Evolutionary conservation across 1,140 invertebrate species (phyloP).

Genomic region (Euura lappo): DNA sequence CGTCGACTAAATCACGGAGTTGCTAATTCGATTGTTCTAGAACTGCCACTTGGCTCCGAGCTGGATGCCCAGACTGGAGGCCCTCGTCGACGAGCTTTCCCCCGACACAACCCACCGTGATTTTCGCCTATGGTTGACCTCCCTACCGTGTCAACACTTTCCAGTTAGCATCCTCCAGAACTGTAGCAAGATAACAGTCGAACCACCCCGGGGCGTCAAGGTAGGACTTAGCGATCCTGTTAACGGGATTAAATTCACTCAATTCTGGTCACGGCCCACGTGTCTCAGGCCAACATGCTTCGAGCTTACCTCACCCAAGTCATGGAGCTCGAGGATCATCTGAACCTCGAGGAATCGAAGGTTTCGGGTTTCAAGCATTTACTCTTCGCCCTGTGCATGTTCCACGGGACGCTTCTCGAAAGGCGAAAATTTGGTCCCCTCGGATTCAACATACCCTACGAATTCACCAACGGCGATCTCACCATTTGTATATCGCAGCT

Average conservation of each 20-base stretch:
- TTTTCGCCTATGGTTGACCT: conserved; percentile 78
- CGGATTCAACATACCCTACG: conserved; percentile 79
- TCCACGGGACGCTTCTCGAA: conserved; percentile 74
- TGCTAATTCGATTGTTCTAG: conserved; percentile 44
- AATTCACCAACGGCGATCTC: conserved; percentile 79
- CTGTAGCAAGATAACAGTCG: conserved; percentile 76
- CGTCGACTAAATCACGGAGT: not conserved
- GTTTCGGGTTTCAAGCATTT: conserved; percentile 68
- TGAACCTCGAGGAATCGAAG: conserved; percentile 62
- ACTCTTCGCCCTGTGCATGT: conserved; percentile 73
- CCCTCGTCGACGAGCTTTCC: conserved; percentile 63
- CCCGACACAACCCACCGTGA: conserved; percentile 62
- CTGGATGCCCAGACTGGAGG: conserved; percentile 71
- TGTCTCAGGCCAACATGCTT: conserved; percentile 67
- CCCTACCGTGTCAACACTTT: conserved; percentile 69
- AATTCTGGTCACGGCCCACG: too few species aligned
- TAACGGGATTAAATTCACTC: not conserved
- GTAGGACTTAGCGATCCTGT: conserved; percentile 28
- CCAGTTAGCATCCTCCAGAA: conserved; percentile 76
- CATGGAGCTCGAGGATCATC: conserved; percentile 61
- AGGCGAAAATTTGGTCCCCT: conserved; percentile 75
- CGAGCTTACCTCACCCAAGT: conserved; percentile 65
- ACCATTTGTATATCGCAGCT: conserved; percentile 75
- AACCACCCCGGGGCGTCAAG: conserved; percentile 71
- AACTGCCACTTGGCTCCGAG: conserved; percentile 79